Conservation (phyloP, 2,888 invertebrate species). For the Aelia acuminata region DNA sequence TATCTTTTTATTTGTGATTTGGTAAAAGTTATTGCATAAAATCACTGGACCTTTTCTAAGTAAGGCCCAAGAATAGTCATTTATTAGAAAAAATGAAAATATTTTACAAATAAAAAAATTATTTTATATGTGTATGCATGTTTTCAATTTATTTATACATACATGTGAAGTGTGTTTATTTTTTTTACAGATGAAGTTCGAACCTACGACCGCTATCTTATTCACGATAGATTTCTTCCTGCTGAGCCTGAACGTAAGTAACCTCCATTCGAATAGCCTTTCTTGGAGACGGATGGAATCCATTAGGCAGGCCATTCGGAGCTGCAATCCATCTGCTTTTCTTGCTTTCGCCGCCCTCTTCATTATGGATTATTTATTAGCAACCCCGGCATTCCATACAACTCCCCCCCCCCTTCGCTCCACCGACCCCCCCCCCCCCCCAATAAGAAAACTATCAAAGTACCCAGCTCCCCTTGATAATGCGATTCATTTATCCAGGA, state of each 20-base stretch:
- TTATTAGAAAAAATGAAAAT: no score
- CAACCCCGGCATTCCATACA: neutral
- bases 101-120: no score
- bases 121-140: no score
- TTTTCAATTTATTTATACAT: no score
- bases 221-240: slow-evolving; percentile 86
- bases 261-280: neutral
- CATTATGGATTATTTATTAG: neutral
- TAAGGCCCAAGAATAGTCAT: no score
- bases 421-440: no score
- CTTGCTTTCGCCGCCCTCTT: neutral
- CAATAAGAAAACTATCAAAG: neutral
- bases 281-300: neutral
- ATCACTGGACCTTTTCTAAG: no score
- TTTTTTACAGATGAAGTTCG: slow-evolving; percentile 78
- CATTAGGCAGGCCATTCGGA: neutral
- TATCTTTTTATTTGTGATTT: no score
- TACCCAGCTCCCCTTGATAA: neutral
- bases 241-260: slow-evolving; percentile 82
- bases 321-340: slow-evolving; percentile 20
- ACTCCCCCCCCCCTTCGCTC: no score
- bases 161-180: no score
- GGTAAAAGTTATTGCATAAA: no score
- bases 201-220: slow-evolving; percentile 81
- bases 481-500: neutral